These are phyloP conservation scores for Onychorhynchus coronatus DNA, from an alignment of 2,113 vertebrate species.

Conservation along the genomic window DNA sequence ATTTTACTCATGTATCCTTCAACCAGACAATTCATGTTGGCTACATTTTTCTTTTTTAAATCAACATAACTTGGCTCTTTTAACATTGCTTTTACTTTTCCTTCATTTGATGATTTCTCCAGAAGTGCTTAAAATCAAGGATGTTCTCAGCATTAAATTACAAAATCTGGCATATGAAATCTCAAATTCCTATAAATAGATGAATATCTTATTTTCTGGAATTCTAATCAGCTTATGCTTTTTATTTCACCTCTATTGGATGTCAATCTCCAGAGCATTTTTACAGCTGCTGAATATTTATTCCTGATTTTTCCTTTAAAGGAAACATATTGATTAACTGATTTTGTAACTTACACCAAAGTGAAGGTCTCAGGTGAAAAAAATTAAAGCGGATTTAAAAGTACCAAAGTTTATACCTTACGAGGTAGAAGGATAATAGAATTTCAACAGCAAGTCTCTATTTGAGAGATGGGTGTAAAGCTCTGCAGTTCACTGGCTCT, in stretches of 20 bases:
- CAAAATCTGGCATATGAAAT: neutral
- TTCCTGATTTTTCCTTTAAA: neutral
- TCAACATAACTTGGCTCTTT: neutral
- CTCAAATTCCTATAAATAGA: neutral
- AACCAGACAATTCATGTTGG: neutral
- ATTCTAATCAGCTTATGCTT: neutral
- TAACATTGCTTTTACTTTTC: neutral
- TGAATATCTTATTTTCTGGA: neutral
- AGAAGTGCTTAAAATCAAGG: neutral
- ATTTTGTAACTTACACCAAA: neutral
- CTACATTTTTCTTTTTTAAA: neutral
- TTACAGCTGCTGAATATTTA: neutral
- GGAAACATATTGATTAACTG: neutral
- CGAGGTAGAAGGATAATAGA: neutral
- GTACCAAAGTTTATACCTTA: neutral
- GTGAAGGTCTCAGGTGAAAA: neutral
- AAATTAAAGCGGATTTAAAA: neutral
- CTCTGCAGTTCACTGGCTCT: neutral
- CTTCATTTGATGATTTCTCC: constrained; percentile 8
- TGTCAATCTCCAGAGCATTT: neutral
- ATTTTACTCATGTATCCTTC: neutral
- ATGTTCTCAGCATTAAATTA: neutral
- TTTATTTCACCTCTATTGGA: neutral
- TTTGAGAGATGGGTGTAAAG: neutral
- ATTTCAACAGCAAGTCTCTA: neutral